phyloP scores from a whole-genome alignment of 64 coral and sea anemone species.

The Pachyseris speciosa region DNA sequence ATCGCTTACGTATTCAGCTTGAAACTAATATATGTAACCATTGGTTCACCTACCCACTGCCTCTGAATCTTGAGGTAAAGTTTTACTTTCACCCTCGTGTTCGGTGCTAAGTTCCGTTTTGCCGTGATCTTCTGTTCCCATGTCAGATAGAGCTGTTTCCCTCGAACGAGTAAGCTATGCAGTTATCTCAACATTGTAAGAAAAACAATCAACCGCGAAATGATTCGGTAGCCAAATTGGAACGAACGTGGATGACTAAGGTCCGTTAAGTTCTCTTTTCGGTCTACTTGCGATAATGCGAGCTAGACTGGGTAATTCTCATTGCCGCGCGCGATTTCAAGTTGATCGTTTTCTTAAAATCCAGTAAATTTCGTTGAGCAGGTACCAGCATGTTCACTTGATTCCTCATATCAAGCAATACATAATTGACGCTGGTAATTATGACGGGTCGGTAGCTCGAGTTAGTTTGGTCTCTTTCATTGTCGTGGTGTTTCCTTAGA shows the following conservation, averaged over 20 bases:
- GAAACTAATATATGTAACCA: no score
- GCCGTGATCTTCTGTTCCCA: background rate
- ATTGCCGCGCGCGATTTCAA: background rate
- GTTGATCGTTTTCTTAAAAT: background rate
- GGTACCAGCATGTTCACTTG: constrained; percentile 15
- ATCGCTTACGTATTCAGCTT: background rate
- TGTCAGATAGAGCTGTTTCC: background rate
- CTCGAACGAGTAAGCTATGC: no score
- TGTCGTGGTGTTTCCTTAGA: no score
- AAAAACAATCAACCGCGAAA: background rate
- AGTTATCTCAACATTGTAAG: no score
- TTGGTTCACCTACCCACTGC: background rate
- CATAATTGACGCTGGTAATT: constrained; percentile 6
- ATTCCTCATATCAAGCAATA: background rate
- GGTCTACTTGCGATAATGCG: background rate
- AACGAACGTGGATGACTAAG: background rate
- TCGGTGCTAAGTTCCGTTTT: background rate
- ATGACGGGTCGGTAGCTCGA: no score
- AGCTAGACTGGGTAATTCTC: background rate
- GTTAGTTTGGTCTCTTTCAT: no score
- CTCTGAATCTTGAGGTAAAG: background rate
- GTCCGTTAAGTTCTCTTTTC: background rate
- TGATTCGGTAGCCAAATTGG: background rate
- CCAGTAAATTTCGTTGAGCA: background rate
- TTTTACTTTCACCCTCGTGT: background rate